A percentile compares a stretch with the other conserved stretches of the same genome.
These are phyloP conservation scores for Etheostoma nigrum DNA, from an alignment of 2,797 vertebrate species.

Conservation along the genomic window DNA sequence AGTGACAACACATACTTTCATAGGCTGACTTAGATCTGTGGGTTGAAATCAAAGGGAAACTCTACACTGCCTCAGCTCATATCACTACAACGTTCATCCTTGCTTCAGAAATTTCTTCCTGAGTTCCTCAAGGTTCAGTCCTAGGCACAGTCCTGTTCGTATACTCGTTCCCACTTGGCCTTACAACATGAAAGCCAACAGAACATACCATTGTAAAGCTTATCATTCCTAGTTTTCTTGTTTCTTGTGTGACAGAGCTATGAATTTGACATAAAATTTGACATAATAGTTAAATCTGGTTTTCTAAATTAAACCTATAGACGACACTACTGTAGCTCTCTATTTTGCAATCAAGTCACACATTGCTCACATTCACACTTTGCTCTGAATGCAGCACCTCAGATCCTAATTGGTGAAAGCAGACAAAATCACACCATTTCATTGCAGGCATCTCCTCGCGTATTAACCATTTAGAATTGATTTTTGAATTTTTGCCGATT, in stretches of 20 bases:
- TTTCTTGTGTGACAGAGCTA: background rate
- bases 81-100: background rate
- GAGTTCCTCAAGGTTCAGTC: conserved; percentile 33
- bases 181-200: conserved; percentile 5
- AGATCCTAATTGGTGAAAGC: conserved; percentile 29
- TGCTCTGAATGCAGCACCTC: conserved; percentile 2
- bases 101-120: background rate
- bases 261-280: background rate
- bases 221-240: background rate
- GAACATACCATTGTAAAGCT: background rate
- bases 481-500: conserved; percentile 36
- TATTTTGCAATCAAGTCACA: conserved; percentile 35
- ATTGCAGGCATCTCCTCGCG: conserved; percentile 21
- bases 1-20: conserved; percentile 34
- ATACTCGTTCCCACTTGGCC: background rate
- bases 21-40: conserved; percentile 16
- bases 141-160: background rate
- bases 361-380: conserved; percentile 14
- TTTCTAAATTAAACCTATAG: conserved; percentile 6
- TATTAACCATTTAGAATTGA: conserved; percentile 40
- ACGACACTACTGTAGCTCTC: background rate
- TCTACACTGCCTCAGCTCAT: conserved; percentile 19
- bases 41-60: conserved; percentile 35
- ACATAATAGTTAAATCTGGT: no score
- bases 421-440: conserved; percentile 37